Evolutionary conservation across 2,888 invertebrate genomes (phyloP), one percentile per base, ranked within the genome.

Genomic region (Agrotis clavis): DNA sequence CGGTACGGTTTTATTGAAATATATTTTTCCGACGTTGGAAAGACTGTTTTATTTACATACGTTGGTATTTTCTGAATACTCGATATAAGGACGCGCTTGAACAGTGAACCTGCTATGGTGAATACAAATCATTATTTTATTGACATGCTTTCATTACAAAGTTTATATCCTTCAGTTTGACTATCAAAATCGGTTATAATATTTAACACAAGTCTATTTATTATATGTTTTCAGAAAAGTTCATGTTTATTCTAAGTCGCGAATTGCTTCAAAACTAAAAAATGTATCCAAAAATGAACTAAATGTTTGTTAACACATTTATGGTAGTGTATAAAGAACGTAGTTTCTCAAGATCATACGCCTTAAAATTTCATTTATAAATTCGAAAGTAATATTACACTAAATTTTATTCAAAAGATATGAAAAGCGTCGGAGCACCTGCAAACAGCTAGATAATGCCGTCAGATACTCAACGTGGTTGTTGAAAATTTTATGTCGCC

Each of bases 401-500:
- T 69, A 79, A 93, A 91, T 93, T 92, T 92, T 93, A 93, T 94
- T 95, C 92, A 92, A 93, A 94, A 93, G 92, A 93, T 93, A 93
- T 92, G 92, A 94, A 92, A 91, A 91, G 89, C 91, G 89, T 86
- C 89, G 89, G 88, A 92, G 93, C 92, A 92, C 93, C 94, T 90
- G 92, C 94, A 93, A 94, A 94, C 93, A 91, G 93, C 93, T 92
- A 95, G 94, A 95, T 95, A 94, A 95, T 95, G 92, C 94, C 90
- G 91, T 92, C 93, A 92, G 94, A 94, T 94, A 92, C 94, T 93
- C 93, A 88, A 90, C 90, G 90, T 90, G 92, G 92, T 94, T 94
- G 93, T 94, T 95, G 95, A 94, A 94, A 94, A 94, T 95, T 95
- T 95, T 93, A 95, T 95, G 94, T 94, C 95, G 92, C 93, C 90